Conservation (phyloP, 2,888 invertebrate genomes). For the Pristionchus exspectatus region DNA sequence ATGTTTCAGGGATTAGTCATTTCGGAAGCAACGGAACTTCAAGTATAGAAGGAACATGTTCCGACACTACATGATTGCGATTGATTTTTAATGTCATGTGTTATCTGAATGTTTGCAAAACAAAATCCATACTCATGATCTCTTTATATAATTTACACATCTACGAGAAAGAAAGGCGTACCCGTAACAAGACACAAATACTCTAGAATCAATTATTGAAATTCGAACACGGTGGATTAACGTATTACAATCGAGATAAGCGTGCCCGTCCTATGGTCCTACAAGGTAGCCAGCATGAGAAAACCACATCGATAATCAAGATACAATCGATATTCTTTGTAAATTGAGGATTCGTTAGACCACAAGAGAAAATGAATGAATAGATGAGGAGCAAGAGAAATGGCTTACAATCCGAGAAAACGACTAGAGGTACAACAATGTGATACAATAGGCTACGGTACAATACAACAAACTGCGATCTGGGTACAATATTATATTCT, state of each 20-base stretch:
- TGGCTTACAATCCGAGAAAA: background rate
- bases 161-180: constrained; percentile 28
- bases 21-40: too few relatives aligned
- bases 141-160: constrained; percentile 44
- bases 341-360: background rate
- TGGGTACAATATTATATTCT: background rate
- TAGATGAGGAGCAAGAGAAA: background rate
- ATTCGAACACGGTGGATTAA: background rate
- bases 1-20: too few relatives aligned
- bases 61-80: too few relatives aligned
- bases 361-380: background rate
- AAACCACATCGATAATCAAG: background rate
- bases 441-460: too few relatives aligned
- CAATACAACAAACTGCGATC: background rate
- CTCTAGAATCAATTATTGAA: background rate
- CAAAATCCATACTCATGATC: background rate
- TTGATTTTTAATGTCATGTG: too few relatives aligned
- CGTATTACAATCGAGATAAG: background rate
- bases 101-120: background rate
- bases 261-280: background rate
- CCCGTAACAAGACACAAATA: constrained; percentile 19
- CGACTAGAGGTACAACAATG: background rate
- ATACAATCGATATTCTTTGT: background rate
- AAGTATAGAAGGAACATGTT: too few relatives aligned
- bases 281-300: background rate